Evolutionary conservation across 2,888 invertebrate species (phyloP), one percentile per base, ranked within the genome.

Genomic region (Fabriciana adippe): DNA sequence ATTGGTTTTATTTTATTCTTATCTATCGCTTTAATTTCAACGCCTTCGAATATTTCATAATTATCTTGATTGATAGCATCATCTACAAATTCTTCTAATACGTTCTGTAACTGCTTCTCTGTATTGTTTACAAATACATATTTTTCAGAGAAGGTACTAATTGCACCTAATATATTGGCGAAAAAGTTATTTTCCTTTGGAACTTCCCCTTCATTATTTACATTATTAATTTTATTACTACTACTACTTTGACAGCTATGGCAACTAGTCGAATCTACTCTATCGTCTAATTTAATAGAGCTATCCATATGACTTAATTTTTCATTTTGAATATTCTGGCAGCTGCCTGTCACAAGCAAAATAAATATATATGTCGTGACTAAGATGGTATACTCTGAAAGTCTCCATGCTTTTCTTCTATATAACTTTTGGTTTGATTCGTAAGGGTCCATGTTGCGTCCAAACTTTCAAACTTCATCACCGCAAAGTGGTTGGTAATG

Each of bases 11-110:
- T 71, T 63, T 72, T 55, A 16, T 75, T 73, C 67, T 72, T 76
- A 71, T 79, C 75, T 15, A 79, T 76, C 26, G 85, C 75, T 76
- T 93, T 92, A 8, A 94, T 88, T 77, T 93, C 93, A 61, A 95
- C 83, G 54, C 94, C 94, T 59, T 95, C 94, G 47, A 94, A 88
- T 69, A 95, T 85, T 77, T 93, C 93, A 78, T 93, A 93, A 64
- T 83, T 86, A 73, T 94, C 94, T 73, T 92, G 88, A 73, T 85
- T 91, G 18, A 94, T 81, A 45, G 94, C 91, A 73, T 92, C 85
- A 78, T 95, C 94, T 70, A 96, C 81, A 69, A 94, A 90, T 69
- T 89, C 85, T 78, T 94, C 93, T 59, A 95, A 82, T 80, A 93
- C 89, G 70, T 83, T 84, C 76, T 94, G 93, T 77, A 94, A 74